These are phyloP conservation scores for Craniophora ligustri DNA, from an alignment of 2,888 invertebrate genomes.

Conservation along the genomic window DNA sequence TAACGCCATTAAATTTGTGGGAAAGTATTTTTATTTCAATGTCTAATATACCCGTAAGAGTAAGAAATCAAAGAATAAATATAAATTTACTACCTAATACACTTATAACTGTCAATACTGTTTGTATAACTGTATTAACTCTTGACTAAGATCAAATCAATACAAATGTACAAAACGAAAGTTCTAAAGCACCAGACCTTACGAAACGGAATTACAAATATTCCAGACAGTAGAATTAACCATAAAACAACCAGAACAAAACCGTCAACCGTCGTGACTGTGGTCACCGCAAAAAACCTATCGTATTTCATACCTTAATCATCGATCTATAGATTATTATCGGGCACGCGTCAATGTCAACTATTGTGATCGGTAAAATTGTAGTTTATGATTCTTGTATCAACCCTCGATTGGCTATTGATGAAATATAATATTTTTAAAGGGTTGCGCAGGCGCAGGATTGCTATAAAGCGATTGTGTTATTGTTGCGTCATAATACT, in stretches of 20 bases:
- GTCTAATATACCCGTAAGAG: no score
- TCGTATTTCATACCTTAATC: constrained; percentile 70
- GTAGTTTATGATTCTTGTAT: constrained; percentile 72
- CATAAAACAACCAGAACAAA: constrained; percentile 44
- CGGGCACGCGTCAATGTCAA: constrained; percentile 76
- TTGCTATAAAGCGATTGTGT: constrained; percentile 64
- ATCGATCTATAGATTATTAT: constrained; percentile 76
- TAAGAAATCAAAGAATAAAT: no score
- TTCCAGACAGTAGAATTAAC: constrained; percentile 36
- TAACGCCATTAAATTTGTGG: no score
- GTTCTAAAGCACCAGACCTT: constrained; percentile 4
- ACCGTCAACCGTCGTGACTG: constrained; percentile 48
- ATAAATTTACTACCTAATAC: no score
- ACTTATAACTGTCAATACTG: no score
- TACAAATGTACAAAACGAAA: constrained; percentile 26
- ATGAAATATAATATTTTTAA: constrained; percentile 83
- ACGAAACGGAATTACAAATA: constrained; percentile 40
- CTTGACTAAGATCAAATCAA: no score
- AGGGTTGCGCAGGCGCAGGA: constrained; percentile 66
- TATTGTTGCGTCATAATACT: constrained; percentile 59
- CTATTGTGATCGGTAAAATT: constrained; percentile 71
- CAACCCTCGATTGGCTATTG: constrained; percentile 62
- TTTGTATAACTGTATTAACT: no score
- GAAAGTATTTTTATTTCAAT: no score
- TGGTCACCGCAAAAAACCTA: constrained; percentile 71